Conservation (phyloP, 2,888 invertebrate genomes). For the Resseliella maxima region DNA sequence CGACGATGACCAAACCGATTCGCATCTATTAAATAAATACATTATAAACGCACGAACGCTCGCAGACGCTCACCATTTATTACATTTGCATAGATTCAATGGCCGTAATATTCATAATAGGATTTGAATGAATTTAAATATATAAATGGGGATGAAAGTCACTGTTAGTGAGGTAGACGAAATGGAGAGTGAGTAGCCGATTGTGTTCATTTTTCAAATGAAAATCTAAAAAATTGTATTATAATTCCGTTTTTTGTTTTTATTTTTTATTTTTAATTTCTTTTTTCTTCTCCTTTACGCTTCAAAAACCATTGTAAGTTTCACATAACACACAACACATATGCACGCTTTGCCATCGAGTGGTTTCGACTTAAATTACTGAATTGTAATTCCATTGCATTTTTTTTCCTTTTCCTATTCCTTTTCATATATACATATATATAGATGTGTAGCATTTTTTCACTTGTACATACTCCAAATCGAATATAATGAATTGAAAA, state of each 20-base stretch:
- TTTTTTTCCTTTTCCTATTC: neutral
- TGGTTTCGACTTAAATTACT: slow-evolving; percentile 53
- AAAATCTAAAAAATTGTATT: neutral
- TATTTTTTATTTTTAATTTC: neutral
- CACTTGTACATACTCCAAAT: slow-evolving; percentile 15
- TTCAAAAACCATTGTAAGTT: neutral
- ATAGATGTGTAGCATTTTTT: slow-evolving; percentile 18
- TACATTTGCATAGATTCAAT: slow-evolving; percentile 55
- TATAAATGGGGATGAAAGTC: slow-evolving; percentile 54
- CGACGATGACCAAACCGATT: slow-evolving; percentile 36
- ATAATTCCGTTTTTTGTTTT: slow-evolving; percentile 29
- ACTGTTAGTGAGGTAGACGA: neutral
- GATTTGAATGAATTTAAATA: slow-evolving; percentile 58
- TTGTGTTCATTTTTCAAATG: slow-evolving; percentile 5
- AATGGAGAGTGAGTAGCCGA: neutral
- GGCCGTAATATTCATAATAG: slow-evolving; percentile 56
- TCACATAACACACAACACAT: neutral
- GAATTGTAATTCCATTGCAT: slow-evolving; percentile 22
- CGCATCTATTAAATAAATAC: slow-evolving; percentile 37
- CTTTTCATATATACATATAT: neutral
- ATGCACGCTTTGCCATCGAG: slow-evolving; percentile 37
- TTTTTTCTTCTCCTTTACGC: neutral
- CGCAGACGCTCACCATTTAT: slow-evolving; percentile 48
- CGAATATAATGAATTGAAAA: slow-evolving; percentile 48
- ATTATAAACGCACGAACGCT: slow-evolving; percentile 41